Percentiles rank a stretch among this genome's conserved stretches.
phyloP scores from a whole-genome alignment of 2,888 invertebrate genomes.

The Acanthococcus lagerstroemiae region DNA sequence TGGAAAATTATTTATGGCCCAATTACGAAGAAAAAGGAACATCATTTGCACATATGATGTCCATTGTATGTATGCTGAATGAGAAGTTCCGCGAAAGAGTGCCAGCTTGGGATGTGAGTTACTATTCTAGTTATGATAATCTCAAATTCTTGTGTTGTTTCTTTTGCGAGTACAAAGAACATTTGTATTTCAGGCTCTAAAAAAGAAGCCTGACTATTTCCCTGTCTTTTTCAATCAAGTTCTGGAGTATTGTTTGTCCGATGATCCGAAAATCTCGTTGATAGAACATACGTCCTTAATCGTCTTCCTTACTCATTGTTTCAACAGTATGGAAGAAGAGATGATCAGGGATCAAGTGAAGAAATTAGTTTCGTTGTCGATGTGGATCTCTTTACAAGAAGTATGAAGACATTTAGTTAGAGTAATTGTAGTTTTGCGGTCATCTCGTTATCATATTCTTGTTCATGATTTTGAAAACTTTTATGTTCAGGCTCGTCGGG shows the following conservation, averaged over 20 bases:
- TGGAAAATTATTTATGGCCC: conserved; percentile 96
- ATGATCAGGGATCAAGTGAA: conserved; percentile 79
- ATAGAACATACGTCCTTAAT: conserved; percentile 76
- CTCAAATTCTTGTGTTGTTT: too few relatives aligned
- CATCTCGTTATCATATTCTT: not conserved
- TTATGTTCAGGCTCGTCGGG: conserved; percentile 62
- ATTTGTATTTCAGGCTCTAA: conserved; percentile 54
- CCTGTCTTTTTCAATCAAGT: conserved; percentile 74
- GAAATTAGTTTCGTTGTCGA: conserved; percentile 73
- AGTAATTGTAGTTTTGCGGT: not conserved
- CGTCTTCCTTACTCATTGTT: conserved; percentile 89
- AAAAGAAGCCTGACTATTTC: conserved; percentile 64
- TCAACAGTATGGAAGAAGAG: conserved; percentile 94
- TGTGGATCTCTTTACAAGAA: conserved; percentile 83
- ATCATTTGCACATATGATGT: conserved; percentile 81
- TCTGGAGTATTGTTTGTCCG: conserved; percentile 55
- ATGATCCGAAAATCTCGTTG: conserved; percentile 33
- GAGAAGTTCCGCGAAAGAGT: conserved; percentile 96
- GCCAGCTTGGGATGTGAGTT: conserved; percentile 77
- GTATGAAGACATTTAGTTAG: conserved; percentile 42
- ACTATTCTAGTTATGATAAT: conserved; percentile 7
- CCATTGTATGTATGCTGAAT: conserved; percentile 96
- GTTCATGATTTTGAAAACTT: too few relatives aligned
- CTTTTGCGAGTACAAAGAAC: too few relatives aligned
- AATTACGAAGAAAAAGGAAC: conserved; percentile 70